Conservation (phyloP, 2,797 vertebrate genomes). For the Chrysocyon brachyurus region DNA sequence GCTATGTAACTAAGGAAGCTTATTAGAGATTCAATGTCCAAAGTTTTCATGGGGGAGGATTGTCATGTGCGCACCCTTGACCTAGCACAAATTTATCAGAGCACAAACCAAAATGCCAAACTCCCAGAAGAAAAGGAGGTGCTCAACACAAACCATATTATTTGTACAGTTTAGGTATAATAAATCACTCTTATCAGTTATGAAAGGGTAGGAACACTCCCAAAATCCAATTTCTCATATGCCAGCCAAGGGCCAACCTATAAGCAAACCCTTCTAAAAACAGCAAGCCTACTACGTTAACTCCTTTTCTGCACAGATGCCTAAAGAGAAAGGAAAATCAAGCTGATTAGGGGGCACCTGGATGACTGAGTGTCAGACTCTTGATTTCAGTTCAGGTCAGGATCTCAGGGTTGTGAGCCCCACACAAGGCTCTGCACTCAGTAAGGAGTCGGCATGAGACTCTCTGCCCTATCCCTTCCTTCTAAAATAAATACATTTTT, state of each 20-base stretch:
- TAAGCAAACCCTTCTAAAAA: conserved; percentile 52
- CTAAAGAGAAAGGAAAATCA: conserved; percentile 49
- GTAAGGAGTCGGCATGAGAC: not conserved
- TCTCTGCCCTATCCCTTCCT: not conserved
- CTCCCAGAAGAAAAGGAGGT: conserved; percentile 35
- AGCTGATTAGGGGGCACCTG: conserved; percentile 45
- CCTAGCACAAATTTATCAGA: not conserved
- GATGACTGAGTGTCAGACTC: not conserved
- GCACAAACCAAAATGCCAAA: conserved; percentile 30
- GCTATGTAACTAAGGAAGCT: not conserved
- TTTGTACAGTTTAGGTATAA: conserved; percentile 22
- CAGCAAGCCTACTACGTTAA: conserved; percentile 1
- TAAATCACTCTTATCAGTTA: conserved; percentile 12
- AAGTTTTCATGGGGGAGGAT: conserved; percentile 2
- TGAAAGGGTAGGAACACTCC: not conserved
- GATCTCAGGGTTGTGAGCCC: not conserved
- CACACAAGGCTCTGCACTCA: not conserved
- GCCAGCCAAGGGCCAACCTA: not conserved
- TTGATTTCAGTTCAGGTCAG: not conserved
- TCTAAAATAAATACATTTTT: not conserved
- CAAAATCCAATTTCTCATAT: conserved; percentile 28
- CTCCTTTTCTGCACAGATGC: conserved; percentile 22
- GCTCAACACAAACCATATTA: not conserved
- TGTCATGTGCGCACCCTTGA: not conserved
- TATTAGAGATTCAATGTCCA: not conserved